Conservation (phyloP, 2,888 invertebrate species). For the Agrotis exclamationis region DNA sequence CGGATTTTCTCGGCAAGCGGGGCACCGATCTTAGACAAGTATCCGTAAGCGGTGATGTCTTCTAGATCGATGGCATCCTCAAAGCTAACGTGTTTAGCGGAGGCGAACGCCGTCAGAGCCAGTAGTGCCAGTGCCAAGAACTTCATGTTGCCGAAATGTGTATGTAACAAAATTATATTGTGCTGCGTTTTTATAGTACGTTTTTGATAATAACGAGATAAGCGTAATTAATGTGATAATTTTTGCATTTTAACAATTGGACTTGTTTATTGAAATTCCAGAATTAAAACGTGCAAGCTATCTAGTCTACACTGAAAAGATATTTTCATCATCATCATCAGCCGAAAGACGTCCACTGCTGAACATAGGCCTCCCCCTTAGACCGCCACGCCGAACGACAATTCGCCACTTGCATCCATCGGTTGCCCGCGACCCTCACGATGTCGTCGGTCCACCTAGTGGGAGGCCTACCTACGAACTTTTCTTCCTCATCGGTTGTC, state of each 20-base stretch:
- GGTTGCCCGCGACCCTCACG: no score
- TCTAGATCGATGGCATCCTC: slow-evolving; percentile 44
- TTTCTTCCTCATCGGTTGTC: no score
- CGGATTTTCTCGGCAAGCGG: slow-evolving; percentile 62
- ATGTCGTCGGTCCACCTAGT: no score
- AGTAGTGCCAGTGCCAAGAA: slow-evolving; percentile 45
- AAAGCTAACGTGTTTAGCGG: slow-evolving; percentile 37
- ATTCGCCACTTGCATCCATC: no score
- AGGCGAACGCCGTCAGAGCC: slow-evolving; percentile 53
- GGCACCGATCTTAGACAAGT: slow-evolving; percentile 60
- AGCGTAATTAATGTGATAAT: slow-evolving; percentile 6
- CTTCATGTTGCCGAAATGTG: slow-evolving; percentile 36
- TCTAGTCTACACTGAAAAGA: no score
- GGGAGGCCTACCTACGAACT: no score
- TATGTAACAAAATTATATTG: background rate
- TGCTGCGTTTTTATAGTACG: slow-evolving; percentile 8
- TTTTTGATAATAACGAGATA: slow-evolving; percentile 6
- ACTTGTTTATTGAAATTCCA: background rate
- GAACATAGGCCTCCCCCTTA: no score
- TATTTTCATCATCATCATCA: no score
- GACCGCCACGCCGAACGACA: no score
- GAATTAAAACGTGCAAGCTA: no score
- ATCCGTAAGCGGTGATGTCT: slow-evolving; percentile 62
- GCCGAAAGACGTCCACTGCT: no score
- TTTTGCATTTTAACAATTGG: background rate